Percentiles rank a stretch among this genome's conserved stretches.
These are phyloP conservation scores for Brachynemurus nebulosus DNA, from an alignment of 2,888 invertebrate genomes.

Conservation along the genomic window DNA sequence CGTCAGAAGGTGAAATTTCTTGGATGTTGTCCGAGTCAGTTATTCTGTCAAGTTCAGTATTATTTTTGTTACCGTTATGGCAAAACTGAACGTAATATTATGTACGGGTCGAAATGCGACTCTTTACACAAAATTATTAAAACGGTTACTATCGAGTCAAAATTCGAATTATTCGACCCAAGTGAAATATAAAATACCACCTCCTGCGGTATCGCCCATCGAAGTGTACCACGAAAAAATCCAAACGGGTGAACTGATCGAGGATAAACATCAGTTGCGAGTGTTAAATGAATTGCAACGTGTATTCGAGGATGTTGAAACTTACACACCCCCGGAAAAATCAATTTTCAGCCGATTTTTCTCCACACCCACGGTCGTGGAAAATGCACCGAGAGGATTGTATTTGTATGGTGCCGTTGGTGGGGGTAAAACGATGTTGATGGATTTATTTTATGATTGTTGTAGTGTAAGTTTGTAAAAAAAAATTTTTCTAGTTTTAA, in stretches of 20 bases:
- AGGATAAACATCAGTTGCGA: slow-evolving; percentile 58
- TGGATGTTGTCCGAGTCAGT: neutral
- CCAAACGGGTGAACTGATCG: slow-evolving; percentile 39
- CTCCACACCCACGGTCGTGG: slow-evolving; percentile 18
- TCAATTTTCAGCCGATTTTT: slow-evolving; percentile 31
- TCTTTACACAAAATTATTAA: too few relatives aligned
- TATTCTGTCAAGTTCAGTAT: neutral
- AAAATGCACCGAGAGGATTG: slow-evolving; percentile 53
- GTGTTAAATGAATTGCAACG: slow-evolving; percentile 55
- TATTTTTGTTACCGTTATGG: neutral
- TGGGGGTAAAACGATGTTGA: slow-evolving; percentile 96
- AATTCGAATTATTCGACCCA: slow-evolving; percentile 8
- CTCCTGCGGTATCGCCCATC: slow-evolving; percentile 29
- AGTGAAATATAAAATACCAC: neutral
- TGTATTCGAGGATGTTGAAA: slow-evolving; percentile 47
- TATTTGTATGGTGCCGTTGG: slow-evolving; percentile 87
- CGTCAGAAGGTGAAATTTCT: neutral
- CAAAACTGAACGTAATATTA: neutral
- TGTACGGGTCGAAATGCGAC: too few relatives aligned
- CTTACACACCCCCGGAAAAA: slow-evolving; percentile 39
- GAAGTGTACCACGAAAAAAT: slow-evolving; percentile 43
- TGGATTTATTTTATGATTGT: slow-evolving; percentile 91
- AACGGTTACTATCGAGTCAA: neutral
- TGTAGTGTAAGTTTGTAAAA: slow-evolving; percentile 34
- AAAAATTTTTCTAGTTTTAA: slow-evolving; percentile 1